Evolutionary conservation across 1,140 invertebrate genomes (phyloP), one percentile per base, ranked within the genome.

Genomic region (Meloidogyne floridensis): DNA sequence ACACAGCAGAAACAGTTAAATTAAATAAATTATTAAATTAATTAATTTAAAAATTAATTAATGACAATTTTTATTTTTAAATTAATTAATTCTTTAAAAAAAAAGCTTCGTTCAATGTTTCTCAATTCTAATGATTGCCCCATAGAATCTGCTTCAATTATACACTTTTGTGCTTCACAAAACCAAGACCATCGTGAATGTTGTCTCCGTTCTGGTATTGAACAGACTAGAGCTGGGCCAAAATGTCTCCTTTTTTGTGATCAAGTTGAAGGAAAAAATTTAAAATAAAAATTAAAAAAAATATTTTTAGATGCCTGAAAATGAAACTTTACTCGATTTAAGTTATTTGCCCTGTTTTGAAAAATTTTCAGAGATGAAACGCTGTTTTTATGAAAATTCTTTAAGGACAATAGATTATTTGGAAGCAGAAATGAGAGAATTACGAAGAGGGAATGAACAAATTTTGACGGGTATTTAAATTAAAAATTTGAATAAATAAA

Each of bases 151-250:
- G 88, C 88, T 80, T 72, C 77, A 70, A 86, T 88, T 56, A 87
- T 89, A 54, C 88, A 89, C 77, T 89, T 88, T 75, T 89, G 87
- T 83, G 88, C 87, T 9, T 87, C 87, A 65, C 87, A 90, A 72
- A 86, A 75, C 43, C 43, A 70, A 59, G 85, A 85, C 18, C 85
- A 86, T 59, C 32, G 82, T 3, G 32, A 82, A 53, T 86, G 85
- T 51, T 86, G 85, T 54, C 32, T 54, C 7, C 65, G 81, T 51
- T 59, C 82, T 65, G 88, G 88, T 20, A 85, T 89, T 59, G 82
- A 84, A 15, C 86, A 81, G 6, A 89, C 88, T 15, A 47, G 84
- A 2, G 84, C 88, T 3, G 88, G 88, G 65, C 69, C 77, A 6
- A 89, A 89, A 77, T 89, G 88, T 65, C 73, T 89, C 0, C 72